These are phyloP conservation scores for Ecliptopera silaceata DNA, from an alignment of 2,888 invertebrate genomes.

Conservation along the genomic window DNA sequence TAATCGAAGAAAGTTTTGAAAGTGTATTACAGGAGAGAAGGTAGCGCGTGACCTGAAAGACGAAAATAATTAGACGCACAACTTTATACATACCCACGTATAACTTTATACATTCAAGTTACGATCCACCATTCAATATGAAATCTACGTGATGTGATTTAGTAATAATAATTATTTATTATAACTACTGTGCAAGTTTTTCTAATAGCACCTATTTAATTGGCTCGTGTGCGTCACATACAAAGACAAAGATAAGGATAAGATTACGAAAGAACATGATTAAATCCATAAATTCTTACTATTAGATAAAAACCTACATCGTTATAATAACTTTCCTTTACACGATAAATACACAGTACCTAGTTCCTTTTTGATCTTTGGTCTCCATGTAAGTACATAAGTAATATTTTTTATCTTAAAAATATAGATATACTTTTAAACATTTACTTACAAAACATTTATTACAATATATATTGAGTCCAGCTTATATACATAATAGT, in stretches of 20 bases:
- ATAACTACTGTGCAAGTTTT: constrained; percentile 11
- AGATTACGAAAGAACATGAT: background rate
- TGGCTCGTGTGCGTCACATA: constrained; percentile 9
- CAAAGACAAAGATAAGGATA: background rate
- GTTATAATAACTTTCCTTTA: too few relatives aligned
- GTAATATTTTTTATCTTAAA: too few relatives aligned
- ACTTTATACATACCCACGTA: constrained; percentile 15
- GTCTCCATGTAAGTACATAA: too few relatives aligned
- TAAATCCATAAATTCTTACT: background rate
- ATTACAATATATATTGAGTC: too few relatives aligned
- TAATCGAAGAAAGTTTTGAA: constrained; percentile 46
- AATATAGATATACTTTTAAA: too few relatives aligned
- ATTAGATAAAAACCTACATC: too few relatives aligned
- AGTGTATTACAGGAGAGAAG: constrained; percentile 40
- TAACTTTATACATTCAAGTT: constrained; percentile 19
- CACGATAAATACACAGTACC: too few relatives aligned
- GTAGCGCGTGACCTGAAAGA: constrained; percentile 49
- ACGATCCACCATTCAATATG: constrained; percentile 21
- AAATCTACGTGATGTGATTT: constrained; percentile 27
- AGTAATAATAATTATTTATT: constrained; percentile 9
- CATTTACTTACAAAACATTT: too few relatives aligned
- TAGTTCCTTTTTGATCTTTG: too few relatives aligned
- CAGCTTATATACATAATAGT: too few relatives aligned
- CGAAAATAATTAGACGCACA: constrained; percentile 36
- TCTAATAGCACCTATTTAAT: constrained; percentile 18